Evolutionary conservation across 2,113 vertebrate species (phyloP).

Genomic region (Junco hyemalis): DNA sequence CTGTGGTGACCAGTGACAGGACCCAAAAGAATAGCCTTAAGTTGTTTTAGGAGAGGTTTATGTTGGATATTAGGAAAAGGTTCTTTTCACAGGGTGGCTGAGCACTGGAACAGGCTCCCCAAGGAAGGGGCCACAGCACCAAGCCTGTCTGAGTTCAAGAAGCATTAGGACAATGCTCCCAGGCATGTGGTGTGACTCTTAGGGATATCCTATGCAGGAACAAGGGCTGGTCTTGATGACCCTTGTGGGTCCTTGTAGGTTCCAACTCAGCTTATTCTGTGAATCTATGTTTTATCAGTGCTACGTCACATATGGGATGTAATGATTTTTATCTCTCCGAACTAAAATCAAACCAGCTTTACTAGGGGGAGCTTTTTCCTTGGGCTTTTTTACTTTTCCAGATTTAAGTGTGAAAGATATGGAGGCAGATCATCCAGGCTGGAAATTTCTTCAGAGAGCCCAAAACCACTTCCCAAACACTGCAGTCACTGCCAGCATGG

Average conservation of each 20-base stretch:
- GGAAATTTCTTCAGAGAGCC: neutral
- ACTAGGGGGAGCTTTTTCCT: too few relatives aligned
- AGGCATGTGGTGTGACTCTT: neutral
- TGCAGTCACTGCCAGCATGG: neutral
- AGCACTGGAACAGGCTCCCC: neutral
- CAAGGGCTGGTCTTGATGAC: neutral
- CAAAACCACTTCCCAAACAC: rapidly evolving
- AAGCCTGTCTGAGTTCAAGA: neutral
- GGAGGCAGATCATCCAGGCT: neutral
- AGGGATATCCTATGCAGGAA: neutral
- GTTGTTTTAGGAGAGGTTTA: neutral
- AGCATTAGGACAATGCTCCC: neutral
- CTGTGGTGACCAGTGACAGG: neutral
- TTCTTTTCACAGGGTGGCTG: neutral
- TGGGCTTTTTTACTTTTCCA: too few relatives aligned
- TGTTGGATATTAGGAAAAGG: neutral
- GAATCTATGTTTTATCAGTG: neutral
- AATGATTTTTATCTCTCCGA: neutral
- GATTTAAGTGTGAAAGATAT: neutral
- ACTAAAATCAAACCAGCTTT: neutral
- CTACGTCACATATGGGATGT: neutral
- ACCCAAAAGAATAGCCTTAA: neutral
- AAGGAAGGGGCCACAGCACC: neutral
- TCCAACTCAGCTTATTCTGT: neutral
- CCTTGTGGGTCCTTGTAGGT: neutral